phyloP scores from a whole-genome alignment of 2,888 invertebrate species.

The Cryptosula pallasiana region DNA sequence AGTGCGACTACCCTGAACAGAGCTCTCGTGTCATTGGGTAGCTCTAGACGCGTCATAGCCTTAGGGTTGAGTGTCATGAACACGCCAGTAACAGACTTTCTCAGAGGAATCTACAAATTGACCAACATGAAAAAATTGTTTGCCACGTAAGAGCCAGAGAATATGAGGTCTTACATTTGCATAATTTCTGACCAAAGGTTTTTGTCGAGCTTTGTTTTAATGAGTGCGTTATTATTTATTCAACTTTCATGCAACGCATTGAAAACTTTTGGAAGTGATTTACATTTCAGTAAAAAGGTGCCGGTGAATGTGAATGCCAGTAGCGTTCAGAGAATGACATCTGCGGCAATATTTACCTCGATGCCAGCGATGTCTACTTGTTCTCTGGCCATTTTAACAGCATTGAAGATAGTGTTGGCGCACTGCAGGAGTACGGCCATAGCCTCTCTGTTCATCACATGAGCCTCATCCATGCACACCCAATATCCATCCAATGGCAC shows the following conservation, averaged over 20 bases:
- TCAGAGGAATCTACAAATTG: slow-evolving; percentile 38
- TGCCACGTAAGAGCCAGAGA: too few species aligned
- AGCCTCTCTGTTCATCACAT: slow-evolving; percentile 37
- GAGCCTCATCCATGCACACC: slow-evolving; percentile 50
- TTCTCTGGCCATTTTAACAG: slow-evolving; percentile 33
- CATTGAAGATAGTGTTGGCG: slow-evolving; percentile 39
- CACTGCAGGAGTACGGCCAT: slow-evolving; percentile 46
- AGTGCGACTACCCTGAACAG: slow-evolving; percentile 47
- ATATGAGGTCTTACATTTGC: too few species aligned
- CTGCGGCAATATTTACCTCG: too few species aligned
- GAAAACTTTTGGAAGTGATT: too few species aligned
- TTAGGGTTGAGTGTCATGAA: slow-evolving; percentile 42
- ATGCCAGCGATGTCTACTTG: slow-evolving; percentile 36
- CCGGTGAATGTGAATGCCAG: too few species aligned
- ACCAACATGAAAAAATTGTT: neutral
- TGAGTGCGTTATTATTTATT: too few species aligned
- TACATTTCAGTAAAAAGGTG: too few species aligned
- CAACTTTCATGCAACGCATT: too few species aligned
- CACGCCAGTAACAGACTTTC: slow-evolving; percentile 33
- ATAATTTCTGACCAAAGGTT: too few species aligned
- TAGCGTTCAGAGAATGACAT: too few species aligned
- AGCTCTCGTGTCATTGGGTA: slow-evolving; percentile 41
- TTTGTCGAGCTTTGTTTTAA: too few species aligned
- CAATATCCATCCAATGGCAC: slow-evolving; percentile 49
- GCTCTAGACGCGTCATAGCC: slow-evolving; percentile 27